Conservation (phyloP, 2,113 vertebrate species). For the Hiodon alosoides region DNA sequence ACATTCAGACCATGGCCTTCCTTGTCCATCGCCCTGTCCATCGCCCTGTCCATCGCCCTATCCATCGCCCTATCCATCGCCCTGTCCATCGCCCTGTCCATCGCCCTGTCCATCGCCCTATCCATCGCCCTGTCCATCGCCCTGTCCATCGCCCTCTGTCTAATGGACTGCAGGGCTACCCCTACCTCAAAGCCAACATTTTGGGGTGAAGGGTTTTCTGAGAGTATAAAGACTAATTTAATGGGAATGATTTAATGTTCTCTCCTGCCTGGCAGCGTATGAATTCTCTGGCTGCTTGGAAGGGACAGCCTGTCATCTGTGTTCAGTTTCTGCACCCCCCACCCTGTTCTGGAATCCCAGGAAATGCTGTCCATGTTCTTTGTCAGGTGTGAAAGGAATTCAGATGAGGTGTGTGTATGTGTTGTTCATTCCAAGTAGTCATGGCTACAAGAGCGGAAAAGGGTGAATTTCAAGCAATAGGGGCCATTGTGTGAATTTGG, state of each 20-base stretch:
- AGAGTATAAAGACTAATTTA: no score
- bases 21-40: no score
- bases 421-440: slow-evolving; percentile 43
- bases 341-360: slow-evolving; percentile 33
- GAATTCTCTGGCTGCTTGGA: not conserved
- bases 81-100: no score
- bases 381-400: slow-evolving; percentile 44
- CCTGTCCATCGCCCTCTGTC: no score
- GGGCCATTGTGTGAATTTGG: not conserved
- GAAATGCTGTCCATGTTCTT: slow-evolving; percentile 44
- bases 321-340: slow-evolving; percentile 13
- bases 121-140: no score
- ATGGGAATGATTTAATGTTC: not conserved
- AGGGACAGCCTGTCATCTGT: slow-evolving; percentile 32
- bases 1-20: no score
- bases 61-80: no score
- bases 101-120: no score
- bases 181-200: no score
- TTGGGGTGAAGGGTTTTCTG: no score
- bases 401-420: slow-evolving; percentile 19
- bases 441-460: slow-evolving; percentile 39
- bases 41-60: no score
- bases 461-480: not conserved
- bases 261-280: not conserved
- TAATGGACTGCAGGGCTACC: no score